Base-by-base conservation (phyloP, 2,888 invertebrate genomes). In the Aethes cnicana region DNA sequence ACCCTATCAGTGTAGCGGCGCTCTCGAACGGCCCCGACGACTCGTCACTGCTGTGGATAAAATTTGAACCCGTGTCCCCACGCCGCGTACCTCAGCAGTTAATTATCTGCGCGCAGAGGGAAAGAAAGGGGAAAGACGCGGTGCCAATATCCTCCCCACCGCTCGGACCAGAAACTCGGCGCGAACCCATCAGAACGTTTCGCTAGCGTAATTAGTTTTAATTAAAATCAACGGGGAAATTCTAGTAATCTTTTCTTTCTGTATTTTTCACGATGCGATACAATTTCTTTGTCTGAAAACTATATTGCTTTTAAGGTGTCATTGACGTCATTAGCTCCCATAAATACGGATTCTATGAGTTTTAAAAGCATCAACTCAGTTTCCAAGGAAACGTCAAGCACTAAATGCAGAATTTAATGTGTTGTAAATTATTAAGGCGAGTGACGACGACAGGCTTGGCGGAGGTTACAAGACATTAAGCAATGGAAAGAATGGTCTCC, bases 81-180 rank as follows among this genome's bases (percentile, higher is more conserved):
- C 68, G 64, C 63, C 62, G 64, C 60, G 78, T 77, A 80, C 80
- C 78, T 84, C 85, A 86, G 81, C 81, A 86, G 87, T 88, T 88
- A 87, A 87, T 87, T 88, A 86, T 85, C 86, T 83, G 65, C 64
- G 72, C 72, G 75, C 61, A 61, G 72, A 81, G 85, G 82, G 77
- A 74, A 69, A 69, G 66, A 61, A 66, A 68, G 70, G 78, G 77
- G 80, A 77, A 78, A 79, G 77, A 76, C 72, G 74, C 76, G 72
- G 74, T 75, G 74, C 75, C 83, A 74, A 79, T 78, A 46, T 74
- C 72, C 80, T 76, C 79, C 84, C 81, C 55, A 62, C 69, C 67
- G 71, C 63, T 70, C 61, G 66, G 68, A 66, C 62, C 68, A 64
- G 72, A 79, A 78, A 78, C 80, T 76, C 75, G 66, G 63, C 66